Conservation (phyloP, 2,113 vertebrate species). For the Cromileptes altivelis region DNA sequence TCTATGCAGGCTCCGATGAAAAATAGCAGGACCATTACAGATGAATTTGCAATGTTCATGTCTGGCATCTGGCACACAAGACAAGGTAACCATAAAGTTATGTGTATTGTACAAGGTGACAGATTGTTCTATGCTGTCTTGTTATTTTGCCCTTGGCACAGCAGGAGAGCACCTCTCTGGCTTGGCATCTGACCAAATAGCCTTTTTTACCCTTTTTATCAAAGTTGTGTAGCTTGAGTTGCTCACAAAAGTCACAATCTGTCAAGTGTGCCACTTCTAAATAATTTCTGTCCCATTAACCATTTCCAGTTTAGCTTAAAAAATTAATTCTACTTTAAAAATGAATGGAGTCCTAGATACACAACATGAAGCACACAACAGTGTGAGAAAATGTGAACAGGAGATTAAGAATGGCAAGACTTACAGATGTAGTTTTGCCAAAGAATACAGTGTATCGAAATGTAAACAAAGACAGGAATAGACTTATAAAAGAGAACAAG, state of each 20-base stretch:
- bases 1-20: background rate
- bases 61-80: slow-evolving; percentile 32
- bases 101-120: slow-evolving; percentile 30
- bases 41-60: slow-evolving; percentile 32
- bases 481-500: background rate
- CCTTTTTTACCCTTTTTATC: background rate
- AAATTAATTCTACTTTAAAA: background rate
- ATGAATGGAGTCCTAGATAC: background rate
- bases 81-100: slow-evolving; percentile 29
- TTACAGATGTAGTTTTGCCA: background rate
- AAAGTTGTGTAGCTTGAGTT: background rate
- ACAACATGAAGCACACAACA: background rate
- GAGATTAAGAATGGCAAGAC: background rate
- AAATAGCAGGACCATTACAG: slow-evolving; percentile 19
- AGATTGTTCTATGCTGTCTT: slow-evolving; percentile 50
- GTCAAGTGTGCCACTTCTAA: slow-evolving; percentile 11
- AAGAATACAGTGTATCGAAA: background rate
- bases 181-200: slow-evolving; percentile 34
- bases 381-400: slow-evolving; percentile 4
- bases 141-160: slow-evolving; percentile 50
- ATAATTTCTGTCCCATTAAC: background rate
- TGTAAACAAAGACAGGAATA: background rate
- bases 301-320: background rate
- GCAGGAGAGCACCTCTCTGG: slow-evolving; percentile 10
- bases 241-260: background rate